Conservation (phyloP, 2,113 vertebrate genomes). For the Bolborhynchus lineola region DNA sequence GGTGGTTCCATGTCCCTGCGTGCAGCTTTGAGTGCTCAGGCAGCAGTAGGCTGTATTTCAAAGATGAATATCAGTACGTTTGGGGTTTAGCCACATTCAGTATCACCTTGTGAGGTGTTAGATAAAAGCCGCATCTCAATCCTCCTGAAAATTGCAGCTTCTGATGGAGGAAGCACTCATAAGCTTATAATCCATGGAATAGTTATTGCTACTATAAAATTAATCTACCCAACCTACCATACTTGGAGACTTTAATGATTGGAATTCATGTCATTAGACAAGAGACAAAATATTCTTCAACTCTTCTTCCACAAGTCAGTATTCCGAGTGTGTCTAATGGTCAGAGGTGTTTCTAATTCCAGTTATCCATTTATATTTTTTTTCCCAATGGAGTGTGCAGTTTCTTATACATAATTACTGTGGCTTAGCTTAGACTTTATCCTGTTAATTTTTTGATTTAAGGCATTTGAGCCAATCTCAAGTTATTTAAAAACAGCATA, state of each 20-base stretch:
- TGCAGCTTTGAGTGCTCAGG: not conserved
- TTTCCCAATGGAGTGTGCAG: not conserved
- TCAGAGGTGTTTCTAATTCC: not conserved
- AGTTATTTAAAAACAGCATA: not conserved
- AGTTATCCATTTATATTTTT: not conserved
- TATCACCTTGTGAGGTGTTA: slow-evolving; percentile 16
- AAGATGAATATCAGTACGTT: not conserved
- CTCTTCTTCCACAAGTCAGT: not conserved
- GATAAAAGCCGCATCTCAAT: not conserved
- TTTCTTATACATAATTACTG: not conserved
- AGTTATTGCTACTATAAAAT: not conserved
- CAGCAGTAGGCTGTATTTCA: not conserved
- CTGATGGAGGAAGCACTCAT: slow-evolving; percentile 4
- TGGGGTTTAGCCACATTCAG: not conserved
- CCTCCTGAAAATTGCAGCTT: not conserved
- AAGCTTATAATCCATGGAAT: not conserved
- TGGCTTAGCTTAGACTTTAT: not conserved
- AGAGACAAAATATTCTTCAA: not conserved
- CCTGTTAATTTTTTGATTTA: not conserved
- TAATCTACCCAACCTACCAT: not conserved
- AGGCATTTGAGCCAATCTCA: not conserved
- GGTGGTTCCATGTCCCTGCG: rapidly evolving
- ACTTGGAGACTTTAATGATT: not conserved
- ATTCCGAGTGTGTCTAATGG: not conserved
- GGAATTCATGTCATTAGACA: not conserved